phyloP scores from a whole-genome alignment of 2,113 vertebrate genomes.

The Salvelinus namaycush region DNA sequence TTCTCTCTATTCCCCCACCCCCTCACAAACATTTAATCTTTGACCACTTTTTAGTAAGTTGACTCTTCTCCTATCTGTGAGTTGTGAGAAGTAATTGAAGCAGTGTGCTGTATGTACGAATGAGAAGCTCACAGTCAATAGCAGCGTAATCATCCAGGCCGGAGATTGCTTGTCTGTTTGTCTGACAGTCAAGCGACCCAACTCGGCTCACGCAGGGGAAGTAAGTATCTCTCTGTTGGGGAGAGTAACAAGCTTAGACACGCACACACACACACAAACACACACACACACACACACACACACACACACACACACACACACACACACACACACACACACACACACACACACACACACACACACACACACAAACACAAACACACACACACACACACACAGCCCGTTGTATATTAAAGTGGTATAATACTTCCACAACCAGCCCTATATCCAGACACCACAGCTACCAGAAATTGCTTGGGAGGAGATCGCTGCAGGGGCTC shows the following conservation, averaged over 20 bases:
- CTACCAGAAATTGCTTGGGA: constrained; percentile 68
- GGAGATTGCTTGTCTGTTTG: constrained; percentile 62
- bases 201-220: constrained; percentile 47
- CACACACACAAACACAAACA: constrained; percentile 59
- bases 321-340: constrained; percentile 49
- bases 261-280: constrained; percentile 56
- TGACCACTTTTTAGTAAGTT: too few relatives aligned
- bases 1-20: too few relatives aligned
- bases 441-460: constrained; percentile 45
- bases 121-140: constrained; percentile 61
- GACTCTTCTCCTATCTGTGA: too few relatives aligned
- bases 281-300: constrained; percentile 53
- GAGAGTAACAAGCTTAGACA: constrained; percentile 56
- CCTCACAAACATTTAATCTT: too few relatives aligned
- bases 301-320: constrained; percentile 63
- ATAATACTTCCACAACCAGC: constrained; percentile 62
- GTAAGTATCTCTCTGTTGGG: too few relatives aligned
- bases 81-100: too few relatives aligned
- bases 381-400: constrained; percentile 54
- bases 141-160: constrained; percentile 61
- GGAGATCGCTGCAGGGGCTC: constrained; percentile 64
- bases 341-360: constrained; percentile 58
- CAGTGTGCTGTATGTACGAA: constrained; percentile 31
- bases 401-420: constrained; percentile 60
- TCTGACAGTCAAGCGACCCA: constrained; percentile 46